Evolutionary conservation across 2,797 vertebrate species (phyloP), one percentile per base, ranked within the genome.

Genomic region (Sebastolobus altivelis): DNA sequence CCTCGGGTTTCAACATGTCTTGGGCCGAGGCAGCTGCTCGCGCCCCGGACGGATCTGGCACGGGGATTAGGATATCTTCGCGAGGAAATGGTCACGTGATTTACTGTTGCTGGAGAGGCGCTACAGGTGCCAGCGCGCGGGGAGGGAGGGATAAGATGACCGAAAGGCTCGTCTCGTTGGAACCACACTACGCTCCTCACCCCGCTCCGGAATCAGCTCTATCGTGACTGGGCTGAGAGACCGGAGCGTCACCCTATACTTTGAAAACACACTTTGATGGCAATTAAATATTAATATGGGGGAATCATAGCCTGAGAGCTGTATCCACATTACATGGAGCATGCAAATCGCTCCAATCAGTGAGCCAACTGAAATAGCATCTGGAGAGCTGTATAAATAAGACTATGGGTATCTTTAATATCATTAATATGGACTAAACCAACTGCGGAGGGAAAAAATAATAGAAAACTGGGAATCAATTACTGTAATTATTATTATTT

Each of bases 61-160:
- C 71, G 61, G 73, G 95, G 95, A 95, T 92, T 93, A 94, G 91
- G 93, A 95, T 95, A 92, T 96, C 93, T 91, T 89, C 82, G 85
- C 86, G 90, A 94, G 94, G 96, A 96, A 96, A 95, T 91, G 91
- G 89, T 96, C 96, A 96, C 91, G 92, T 96, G 95, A 96, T 96
- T 97, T 96, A 97, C 96, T 95, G 96, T 96, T 95, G 95, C 94
- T 91, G 91, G 83, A 87, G 85, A 87, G 77, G 88, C 83, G 85
- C 94, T 89, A 95, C 95, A 95, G 94, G 95, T 96, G 95, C 93
- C 92, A 88, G 86, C 25, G 62, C 73, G 40, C 12, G 86, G 60
- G 87, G 85, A 82, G 77, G 78, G 78, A 65, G 82, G 95, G 93
- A 96, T 96, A 95, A 94, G 90, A 93, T 96, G 94, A 94, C 94